phyloP scores from a whole-genome alignment of 2,888 invertebrate genomes.

The Caenorhabditis plicata region DNA sequence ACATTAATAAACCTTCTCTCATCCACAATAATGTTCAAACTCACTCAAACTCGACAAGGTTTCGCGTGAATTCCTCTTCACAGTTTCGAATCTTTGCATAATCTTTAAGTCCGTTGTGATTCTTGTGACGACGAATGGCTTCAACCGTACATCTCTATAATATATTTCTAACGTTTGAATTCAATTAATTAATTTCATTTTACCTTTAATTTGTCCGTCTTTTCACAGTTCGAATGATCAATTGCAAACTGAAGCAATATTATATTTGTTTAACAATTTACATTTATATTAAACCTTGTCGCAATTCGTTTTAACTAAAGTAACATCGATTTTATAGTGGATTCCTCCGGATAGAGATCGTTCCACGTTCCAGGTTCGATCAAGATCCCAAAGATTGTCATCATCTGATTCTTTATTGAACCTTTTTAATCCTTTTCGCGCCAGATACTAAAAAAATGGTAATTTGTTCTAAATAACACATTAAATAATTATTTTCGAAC shows the following conservation, averaged over 20 bases:
- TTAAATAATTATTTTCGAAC: neutral
- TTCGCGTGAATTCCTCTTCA: constrained; percentile 29
- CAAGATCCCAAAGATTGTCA: constrained; percentile 40
- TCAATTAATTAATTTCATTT: too few species aligned
- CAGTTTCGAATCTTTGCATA: constrained; percentile 20
- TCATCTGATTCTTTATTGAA: constrained; percentile 51
- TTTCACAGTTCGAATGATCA: too few species aligned
- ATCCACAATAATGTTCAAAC: neutral
- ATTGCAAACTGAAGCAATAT: too few species aligned
- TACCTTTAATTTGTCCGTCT: too few species aligned
- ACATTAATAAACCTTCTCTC: neutral
- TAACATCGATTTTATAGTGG: constrained; percentile 44
- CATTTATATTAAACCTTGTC: too few species aligned
- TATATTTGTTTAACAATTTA: neutral
- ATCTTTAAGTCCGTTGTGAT: constrained; percentile 20
- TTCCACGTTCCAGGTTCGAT: constrained; percentile 38
- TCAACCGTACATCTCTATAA: constrained; percentile 29
- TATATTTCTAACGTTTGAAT: too few species aligned
- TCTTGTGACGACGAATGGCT: constrained; percentile 14
- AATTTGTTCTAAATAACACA: neutral
- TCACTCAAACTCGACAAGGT: constrained; percentile 29
- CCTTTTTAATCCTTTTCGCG: constrained; percentile 40
- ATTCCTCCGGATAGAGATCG: constrained; percentile 40
- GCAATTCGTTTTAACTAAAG: constrained; percentile 47
- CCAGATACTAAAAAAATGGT: constrained; percentile 37